A percentile compares a stretch with the other conserved stretches of the same genome.
Evolutionary conservation across 2,797 vertebrate genomes (phyloP).

Genomic region (Sphenodon punctatus): DNA sequence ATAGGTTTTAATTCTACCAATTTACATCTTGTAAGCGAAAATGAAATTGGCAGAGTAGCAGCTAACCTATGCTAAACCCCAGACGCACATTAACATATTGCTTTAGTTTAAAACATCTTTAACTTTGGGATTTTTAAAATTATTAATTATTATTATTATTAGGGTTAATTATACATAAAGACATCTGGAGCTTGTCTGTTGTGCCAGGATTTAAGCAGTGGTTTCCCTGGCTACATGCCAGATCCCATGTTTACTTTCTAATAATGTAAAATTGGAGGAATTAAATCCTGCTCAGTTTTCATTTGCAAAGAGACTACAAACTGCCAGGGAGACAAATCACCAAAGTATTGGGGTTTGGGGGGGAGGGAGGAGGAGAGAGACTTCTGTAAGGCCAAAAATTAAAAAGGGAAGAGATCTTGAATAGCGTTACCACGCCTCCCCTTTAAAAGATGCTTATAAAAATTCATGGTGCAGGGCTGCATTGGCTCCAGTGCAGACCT

Average conservation of each 20-base stretch:
- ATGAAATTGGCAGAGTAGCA: constrained; percentile 49
- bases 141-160: too few species aligned
- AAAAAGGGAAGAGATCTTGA: neutral
- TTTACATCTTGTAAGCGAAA: constrained; percentile 50
- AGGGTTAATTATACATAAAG: neutral
- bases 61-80: constrained; percentile 47
- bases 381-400: neutral
- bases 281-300: neutral
- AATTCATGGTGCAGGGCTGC: too few species aligned
- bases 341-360: too few species aligned
- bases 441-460: too few species aligned
- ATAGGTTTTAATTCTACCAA: constrained; percentile 58
- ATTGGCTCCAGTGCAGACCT: too few species aligned
- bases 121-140: neutral
- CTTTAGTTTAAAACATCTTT: constrained; percentile 42
- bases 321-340: neutral
- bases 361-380: neutral
- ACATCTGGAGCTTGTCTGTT: constrained; percentile 15
- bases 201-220: neutral
- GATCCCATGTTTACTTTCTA: constrained; percentile 4
- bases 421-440: too few species aligned
- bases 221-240: neutral
- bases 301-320: neutral
- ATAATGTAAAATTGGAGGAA: constrained; percentile 9
- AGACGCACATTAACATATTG: constrained; percentile 35